Evolutionary conservation across 2,888 invertebrate species (phyloP), one percentile per base, ranked within the genome.

Genomic region (Hetaerina titia): DNA sequence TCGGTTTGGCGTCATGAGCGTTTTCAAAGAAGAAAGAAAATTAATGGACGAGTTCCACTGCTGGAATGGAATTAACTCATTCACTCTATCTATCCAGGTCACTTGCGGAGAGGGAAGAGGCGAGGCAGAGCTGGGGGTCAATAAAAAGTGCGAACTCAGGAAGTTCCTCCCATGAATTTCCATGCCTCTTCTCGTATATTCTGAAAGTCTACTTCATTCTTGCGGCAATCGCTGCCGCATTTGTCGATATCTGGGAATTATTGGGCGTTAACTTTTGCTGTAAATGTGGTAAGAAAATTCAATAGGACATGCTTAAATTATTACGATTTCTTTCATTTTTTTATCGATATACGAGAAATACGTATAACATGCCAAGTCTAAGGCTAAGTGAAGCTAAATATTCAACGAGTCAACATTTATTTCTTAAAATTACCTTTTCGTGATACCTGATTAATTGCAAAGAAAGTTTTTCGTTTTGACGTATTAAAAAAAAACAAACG

Each of bases 11-110:
- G n/a, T n/a, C 22, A n/a, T 69, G n/a, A 69, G 69, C n/a, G 13
- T 69, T 69, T 69, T 69, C 69, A 69, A n/a, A n/a, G 69, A n/a
- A n/a, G 69, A 69, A 22, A 69, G 69, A 69, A 69, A 69, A 69
- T 69, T n/a, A 69, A 69, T n/a, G 69, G n/a, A n/a, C 69, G 69
- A n/a, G 69, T 69, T 69, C 69, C 69, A 69, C 69, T n/a, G 69
- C n/a, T 69, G n/a, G n/a, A 69, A 69, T n/a, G n/a, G 69, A 69
- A 69, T 69, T 69, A 69, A n/a, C 63, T n/a, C n/a, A 69, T 69
- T n/a, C 22, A 8, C 69, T 69, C 69, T 69, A 69, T 69, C 69
- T 69, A 69, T 69, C n/a, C 69, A 69, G 69, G 69, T 69, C 69
- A 69, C n/a, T 69, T n/a, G n/a, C 8, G 69, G 22, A n/a, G 69